These are phyloP conservation scores for Falco novaeseelandiae DNA, from an alignment of 2,797 vertebrate species.

Conservation along the genomic window DNA sequence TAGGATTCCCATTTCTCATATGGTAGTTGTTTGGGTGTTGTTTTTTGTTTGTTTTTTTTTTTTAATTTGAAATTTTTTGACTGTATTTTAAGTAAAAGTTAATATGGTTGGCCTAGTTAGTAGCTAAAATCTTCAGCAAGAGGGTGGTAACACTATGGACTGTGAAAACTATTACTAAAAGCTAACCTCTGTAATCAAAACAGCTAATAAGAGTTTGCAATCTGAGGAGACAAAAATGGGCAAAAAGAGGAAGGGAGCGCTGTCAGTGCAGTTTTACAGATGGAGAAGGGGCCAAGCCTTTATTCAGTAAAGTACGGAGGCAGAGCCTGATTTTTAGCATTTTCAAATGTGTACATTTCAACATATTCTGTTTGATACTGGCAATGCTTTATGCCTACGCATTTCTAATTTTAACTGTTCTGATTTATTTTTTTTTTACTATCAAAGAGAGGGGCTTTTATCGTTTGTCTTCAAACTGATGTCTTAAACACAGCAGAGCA, in stretches of 20 bases:
- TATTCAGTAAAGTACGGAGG: slow-evolving; percentile 28
- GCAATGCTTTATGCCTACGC: slow-evolving; percentile 46
- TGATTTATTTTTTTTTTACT: slow-evolving; percentile 14
- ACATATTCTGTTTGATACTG: slow-evolving; percentile 52
- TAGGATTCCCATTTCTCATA: not conserved
- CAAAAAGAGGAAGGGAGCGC: not conserved
- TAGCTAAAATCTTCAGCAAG: not conserved
- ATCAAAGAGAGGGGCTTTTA: slow-evolving; percentile 22
- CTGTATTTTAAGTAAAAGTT: not conserved
- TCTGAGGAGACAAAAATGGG: not conserved
- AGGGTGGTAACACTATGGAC: not conserved
- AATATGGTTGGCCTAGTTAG: not conserved
- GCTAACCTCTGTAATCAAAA: not conserved
- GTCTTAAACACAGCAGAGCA: not conserved
- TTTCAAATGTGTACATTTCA: slow-evolving; percentile 57
- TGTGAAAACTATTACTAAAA: not conserved
- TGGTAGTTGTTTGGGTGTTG: not conserved
- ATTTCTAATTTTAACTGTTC: slow-evolving; percentile 63
- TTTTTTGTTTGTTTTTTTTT: not conserved
- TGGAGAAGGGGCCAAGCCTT: not conserved
- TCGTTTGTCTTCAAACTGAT: not conserved
- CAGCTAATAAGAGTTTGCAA: not conserved
- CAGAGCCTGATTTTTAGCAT: slow-evolving; percentile 25
- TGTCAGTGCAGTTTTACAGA: not conserved
- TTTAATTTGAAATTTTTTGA: not conserved